Evolutionary conservation across 2,113 vertebrate genomes (phyloP).

Genomic region (Nesoenas mayeri): DNA sequence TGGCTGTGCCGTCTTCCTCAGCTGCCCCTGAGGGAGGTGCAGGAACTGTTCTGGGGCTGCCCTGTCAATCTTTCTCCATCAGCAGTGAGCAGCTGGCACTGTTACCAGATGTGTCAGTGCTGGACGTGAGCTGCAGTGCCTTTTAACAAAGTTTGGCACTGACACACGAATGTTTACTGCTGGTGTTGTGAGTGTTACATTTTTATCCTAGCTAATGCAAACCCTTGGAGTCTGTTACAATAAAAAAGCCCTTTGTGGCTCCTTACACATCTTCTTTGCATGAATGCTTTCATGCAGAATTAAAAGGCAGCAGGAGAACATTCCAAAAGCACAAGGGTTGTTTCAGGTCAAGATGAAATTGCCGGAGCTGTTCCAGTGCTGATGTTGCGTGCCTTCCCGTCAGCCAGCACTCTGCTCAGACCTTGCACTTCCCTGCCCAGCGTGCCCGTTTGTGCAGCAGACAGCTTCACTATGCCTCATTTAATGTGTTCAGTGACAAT

Average conservation of each 20-base stretch:
- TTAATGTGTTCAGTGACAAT: accelerated
- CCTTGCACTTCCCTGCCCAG: not conserved
- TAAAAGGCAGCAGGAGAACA: not conserved
- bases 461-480: not conserved
- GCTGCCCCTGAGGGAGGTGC: not conserved
- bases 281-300: not conserved
- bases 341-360: not conserved
- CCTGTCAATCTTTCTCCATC: not conserved
- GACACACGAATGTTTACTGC: not conserved
- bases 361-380: not conserved
- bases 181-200: not conserved
- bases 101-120: not conserved
- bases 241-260: not conserved
- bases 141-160: not conserved
- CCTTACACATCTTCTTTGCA: not conserved
- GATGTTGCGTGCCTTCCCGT: not conserved
- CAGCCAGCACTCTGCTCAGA: not conserved
- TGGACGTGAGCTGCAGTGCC: not conserved
- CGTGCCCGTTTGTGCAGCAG: not conserved
- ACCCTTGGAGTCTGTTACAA: not conserved
- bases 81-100: not conserved
- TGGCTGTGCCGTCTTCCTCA: not conserved
- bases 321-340: not conserved
- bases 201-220: not conserved
- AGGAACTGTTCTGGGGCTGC: not conserved